Evolutionary conservation across 2,888 invertebrate genomes (phyloP), one percentile per base, ranked within the genome.

Genomic region (Leptopilina drosophilae): DNA sequence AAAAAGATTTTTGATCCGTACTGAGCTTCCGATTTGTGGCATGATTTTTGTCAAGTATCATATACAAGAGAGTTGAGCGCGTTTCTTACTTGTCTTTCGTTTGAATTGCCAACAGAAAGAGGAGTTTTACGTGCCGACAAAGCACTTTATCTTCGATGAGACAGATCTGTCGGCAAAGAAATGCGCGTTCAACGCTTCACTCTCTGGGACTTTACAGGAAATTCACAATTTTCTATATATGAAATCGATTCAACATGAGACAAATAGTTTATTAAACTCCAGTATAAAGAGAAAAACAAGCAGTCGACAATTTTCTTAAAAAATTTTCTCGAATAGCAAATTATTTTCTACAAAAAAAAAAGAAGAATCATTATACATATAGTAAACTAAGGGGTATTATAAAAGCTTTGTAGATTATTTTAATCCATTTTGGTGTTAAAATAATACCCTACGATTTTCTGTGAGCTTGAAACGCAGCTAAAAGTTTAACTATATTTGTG

Each of bases 131-230:
- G 69, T 69, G 26, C 69, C 69, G 53, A 69, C 69, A 53, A 69
- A 69, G 69, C 69, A 69, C 53, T 69, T 56, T 69, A 69, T 69
- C 69, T 69, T 69, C 53, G 69, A 49, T 69, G 53, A 69, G 69
- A 69, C 6, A 26, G 69, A 69, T 69, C 69, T 69, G 69, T 53
- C 69, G 56, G 69, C n/a, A 69, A 49, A 69, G 53, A 69, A 69
- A 49, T 15, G 46, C 49, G 12, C 49, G 8, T 49, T 67, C 67
- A 15, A 49, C 46, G 12, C 1, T 46, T 33, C 33, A 33, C 33
- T 33, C 33, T 33, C 3, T 49, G 20, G 20, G 20, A 67, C 67
- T 67, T 49, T 67, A 1, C 12, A 67, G 67, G 46, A 67, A 49
- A 46, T 15, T 67, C 46, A 46, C 20, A 49, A 33, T 1, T 8